Base-by-base conservation (phyloP, 2,113 vertebrate species). In the Lepidothrix coronata region DNA sequence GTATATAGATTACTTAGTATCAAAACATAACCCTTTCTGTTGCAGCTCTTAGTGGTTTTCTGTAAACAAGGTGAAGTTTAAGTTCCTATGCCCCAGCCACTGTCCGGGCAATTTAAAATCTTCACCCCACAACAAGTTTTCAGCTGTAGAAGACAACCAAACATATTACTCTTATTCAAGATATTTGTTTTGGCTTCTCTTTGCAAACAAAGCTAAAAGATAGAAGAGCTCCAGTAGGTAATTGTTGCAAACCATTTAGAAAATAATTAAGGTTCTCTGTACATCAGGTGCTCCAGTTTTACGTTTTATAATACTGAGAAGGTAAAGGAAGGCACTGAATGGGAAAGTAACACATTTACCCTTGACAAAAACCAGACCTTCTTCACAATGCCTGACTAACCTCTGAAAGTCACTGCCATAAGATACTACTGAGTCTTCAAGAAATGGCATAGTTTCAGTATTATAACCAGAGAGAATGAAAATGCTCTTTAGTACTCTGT, bases 221-320 rank as follows among this genome's bases (percentile, higher is more conserved):
- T 23, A 86, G 73, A 92, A 92, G 61, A 85, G 19, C 21, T 68
- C 27, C n/a, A 49, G 31, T 7, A 49, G 31, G 28, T 77, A 88
- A 79, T 41, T 76, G 21, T 41, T 79, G 35, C 16, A 79, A 72
- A 63, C 11, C 3, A 3, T 59, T 83, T 11, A 76, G 67, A 76
- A 93, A 95, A 88, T 46, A 54, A 46, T 16, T 10, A 76, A 62
- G 25, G 17, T 2, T 72, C 8, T 62, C 54, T 33, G 17, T 46
- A 25, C 19, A 21, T 14, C 4, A 5, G 46, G 51, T 17, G 55
- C 5, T 55, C 23, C 55, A 59, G n/a, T 25, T 63, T 62, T 71
- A 44, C 3, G 0, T 16, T 83, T 72, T 17, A 17, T 31, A n/a
- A 9, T 72, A 1, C 0, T 58, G 20, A 63, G 49, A 82, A 68